Conservation (phyloP, 1,140 invertebrate genomes). For the Pogonomyrmex barbatus region DNA sequence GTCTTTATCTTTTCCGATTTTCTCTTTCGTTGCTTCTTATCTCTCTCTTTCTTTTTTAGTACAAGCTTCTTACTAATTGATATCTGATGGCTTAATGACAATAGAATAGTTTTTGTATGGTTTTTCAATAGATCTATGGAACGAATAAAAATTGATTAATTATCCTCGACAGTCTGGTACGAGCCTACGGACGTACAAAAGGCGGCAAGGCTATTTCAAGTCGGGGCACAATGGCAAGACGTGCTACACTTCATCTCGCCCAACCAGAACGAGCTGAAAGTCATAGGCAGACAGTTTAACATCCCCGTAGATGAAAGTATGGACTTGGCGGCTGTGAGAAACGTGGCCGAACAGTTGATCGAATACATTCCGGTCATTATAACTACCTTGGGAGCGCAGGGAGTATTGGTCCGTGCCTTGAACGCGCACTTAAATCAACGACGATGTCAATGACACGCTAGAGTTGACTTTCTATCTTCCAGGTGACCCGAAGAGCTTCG, state of each 20-base stretch:
- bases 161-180: constrained; percentile 87
- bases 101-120: background rate
- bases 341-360: constrained; percentile 76
- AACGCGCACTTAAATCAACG: background rate
- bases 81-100: background rate
- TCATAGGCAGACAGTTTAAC: constrained; percentile 79
- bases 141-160: background rate
- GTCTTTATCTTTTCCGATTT: background rate
- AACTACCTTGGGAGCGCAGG: constrained; percentile 82
- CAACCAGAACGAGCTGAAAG: constrained; percentile 87
- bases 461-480: constrained; percentile 43
- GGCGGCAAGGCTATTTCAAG: constrained; percentile 86
- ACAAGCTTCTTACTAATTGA: background rate
- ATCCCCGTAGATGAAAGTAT: constrained; percentile 68
- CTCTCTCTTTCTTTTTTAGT: background rate
- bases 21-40: no score
- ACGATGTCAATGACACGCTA: background rate
- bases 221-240: constrained; percentile 80
- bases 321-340: constrained; percentile 64
- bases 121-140: background rate
- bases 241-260: constrained; percentile 87
- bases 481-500: constrained; percentile 79
- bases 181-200: constrained; percentile 89
- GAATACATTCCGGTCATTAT: constrained; percentile 81
- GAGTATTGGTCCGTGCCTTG: constrained; percentile 81